Base-by-base conservation (phyloP, 2,797 vertebrate genomes). In the Galaxias olidus region DNA sequence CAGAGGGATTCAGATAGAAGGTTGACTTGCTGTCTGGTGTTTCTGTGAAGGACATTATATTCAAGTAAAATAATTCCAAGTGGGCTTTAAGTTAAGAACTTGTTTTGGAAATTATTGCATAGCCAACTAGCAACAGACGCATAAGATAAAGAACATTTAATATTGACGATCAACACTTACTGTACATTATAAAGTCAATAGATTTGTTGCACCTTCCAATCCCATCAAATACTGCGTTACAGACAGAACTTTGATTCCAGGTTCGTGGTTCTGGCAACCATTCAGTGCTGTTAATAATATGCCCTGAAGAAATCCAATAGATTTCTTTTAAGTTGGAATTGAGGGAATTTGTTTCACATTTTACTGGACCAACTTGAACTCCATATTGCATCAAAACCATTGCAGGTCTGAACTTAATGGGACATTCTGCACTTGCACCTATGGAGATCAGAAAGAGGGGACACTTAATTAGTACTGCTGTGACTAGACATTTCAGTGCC, bases 131-230 rank as follows among this genome's bases (percentile, higher is more conserved):
- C 30, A 30, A 30, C 30, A 46, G 12, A 43, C 63, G 58, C 48
- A 49, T 43, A 47, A 53, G 14, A n/a, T n/a, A 14, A n/a, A 48
- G n/a, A n/a, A 64, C 14, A 40, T 13, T 6, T 49, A 4, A 17
- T 48, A 15, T 11, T 13, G 40, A 45, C 8, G 17, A 53, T 11
- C 10, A 55, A 13, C 42, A 83, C 89, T 72, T 81, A 90, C 89
- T 87, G 72, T 87, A 91, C 18, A 90, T 66, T 17, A 49, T 87
- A 54, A 87, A 42, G 59, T 74, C 8, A 10, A 90, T 41, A 40
- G 0, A 0, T 76, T 84, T 85, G 0, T 11, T 0, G 64, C 89
- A 89, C 0, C 0, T 0, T 57, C 57, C 73, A 19, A 44, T 11
- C 48, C 66, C 79, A 0, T 0, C 0, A 63, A 87, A 72, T 0